Evolutionary conservation across 92 coral and sea anemone species (phyloP), one percentile per base, ranked within the genome.

Genomic region (Parazoanthus darwini): DNA sequence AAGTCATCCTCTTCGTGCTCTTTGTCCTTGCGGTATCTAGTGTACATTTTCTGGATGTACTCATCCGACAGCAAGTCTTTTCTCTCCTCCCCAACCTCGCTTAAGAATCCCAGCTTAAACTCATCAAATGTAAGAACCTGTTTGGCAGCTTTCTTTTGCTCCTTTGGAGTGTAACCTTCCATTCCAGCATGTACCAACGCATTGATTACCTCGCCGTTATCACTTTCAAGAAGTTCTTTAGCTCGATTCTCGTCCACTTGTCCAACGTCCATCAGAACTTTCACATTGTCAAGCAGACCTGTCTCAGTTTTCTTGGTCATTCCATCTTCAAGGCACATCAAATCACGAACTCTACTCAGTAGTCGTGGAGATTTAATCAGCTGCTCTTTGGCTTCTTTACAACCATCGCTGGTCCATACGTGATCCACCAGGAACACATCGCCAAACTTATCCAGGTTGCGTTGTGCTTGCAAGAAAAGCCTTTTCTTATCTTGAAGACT

Each of bases 351-450:
- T 26, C 91, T 95, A 36, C 75, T 54, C 86, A 94, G 42, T 66
- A 95, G 77, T 68, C 92, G 90, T 18, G 94, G 94, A 35, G 91
- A 82, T 79, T 93, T 95, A 48, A 81, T 70, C 35, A 95, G 94
- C 84, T 56, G 77, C 51, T 87, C 88, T 81, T 92, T 93, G 35
- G 98, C 96, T 36, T 90, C 76, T 36, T 80, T 51, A 14, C 87
- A 78, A 50, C 96, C 98, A 87, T 95, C 96, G 86, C 92, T 93
- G 18, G 96, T 86, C 98, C 98, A 95, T 8, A 89, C 89, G 80
- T 95, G 98, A 78, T 93, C 91, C 43, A 95, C 72, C 13, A 93
- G 81, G 78, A 76, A 95, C 74, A 95, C 98, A 66, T 93, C 98
- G 39, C 91, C 74, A 23, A 88, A 79, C 86, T 92, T 93, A 26